Evolutionary conservation across 1,140 invertebrate genomes (phyloP), one percentile per base, ranked within the genome.

Genomic region (Temnothorax curvispinosus): DNA sequence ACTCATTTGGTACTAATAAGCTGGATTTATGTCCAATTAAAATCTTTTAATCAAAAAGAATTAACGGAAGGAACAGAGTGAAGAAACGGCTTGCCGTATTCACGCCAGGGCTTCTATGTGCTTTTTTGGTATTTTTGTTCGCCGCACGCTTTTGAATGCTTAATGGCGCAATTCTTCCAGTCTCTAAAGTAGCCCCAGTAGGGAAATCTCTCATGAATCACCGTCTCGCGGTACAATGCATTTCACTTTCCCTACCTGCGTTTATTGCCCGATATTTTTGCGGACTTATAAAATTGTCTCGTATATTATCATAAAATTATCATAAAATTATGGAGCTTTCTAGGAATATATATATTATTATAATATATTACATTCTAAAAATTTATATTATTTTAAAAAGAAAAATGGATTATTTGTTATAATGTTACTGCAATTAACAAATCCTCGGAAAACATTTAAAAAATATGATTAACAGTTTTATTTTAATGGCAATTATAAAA

Each of bases 131-230:
- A 60, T 72, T 72, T 47, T 38, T 32, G 69, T 84, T 60, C 1
- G 27, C 27, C 13, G 21, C 69, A 44, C 27, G 8, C 41, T 81
- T 74, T 75, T 71, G 38, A 50, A 74, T n/a, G 41, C 0, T 81
- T 81, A 81, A 81, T 81, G 65, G 15, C 21, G 35, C 80, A 84
- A 60, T 84, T 84, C 52, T 84, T 62, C 27, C 13, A 82, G 67
- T 60, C 11, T 82, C 18, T 74, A 47, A 84, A 84, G 41, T 84
- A 50, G 80, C 3, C 69, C 3, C 69, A 75, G 32, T 54, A 47
- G 54, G 69, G 41, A 84, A 84, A 84, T 84, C 41, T 50, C 32
- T n/a, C 58, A 75, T 84, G 54, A 75, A 84, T 74, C 54, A 50
- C 47, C 54, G 52, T 58, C 35, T 27, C 64, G 35, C 35, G 65